Conservation (phyloP, 2,113 vertebrate species). For the Neogale vison region DNA sequence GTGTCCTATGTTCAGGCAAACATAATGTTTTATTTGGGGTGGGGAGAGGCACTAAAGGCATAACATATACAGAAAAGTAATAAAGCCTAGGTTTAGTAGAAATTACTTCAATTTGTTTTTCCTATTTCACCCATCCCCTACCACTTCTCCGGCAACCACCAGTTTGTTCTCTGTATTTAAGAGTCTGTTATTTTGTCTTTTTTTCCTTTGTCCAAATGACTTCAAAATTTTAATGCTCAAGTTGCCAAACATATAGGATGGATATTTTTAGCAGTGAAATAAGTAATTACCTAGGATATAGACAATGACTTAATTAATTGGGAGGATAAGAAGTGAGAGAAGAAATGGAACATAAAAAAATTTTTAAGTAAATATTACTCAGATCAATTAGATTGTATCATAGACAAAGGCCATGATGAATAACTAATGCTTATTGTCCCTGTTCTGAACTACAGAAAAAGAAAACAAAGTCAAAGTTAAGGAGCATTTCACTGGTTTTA, state of each 20-base stretch:
- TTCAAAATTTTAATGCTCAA: conserved; percentile 6
- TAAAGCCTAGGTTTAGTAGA: neutral
- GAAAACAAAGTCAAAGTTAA: neutral
- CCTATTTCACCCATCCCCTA: neutral
- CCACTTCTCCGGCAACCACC: neutral
- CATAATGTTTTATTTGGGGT: neutral
- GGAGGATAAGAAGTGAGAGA: neutral
- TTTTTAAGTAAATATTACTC: neutral
- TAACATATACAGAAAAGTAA: neutral
- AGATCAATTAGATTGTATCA: neutral
- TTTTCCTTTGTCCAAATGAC: neutral
- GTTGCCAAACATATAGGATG: neutral
- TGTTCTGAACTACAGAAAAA: neutral
- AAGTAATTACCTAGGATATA: neutral
- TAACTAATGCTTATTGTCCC: neutral
- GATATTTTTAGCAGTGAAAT: neutral
- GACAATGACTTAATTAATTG: neutral
- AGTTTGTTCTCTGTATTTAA: neutral
- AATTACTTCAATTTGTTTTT: neutral
- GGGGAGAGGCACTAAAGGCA: neutral
- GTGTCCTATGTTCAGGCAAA: neutral
- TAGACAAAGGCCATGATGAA: neutral
- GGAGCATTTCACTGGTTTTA: neutral
- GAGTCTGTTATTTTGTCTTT: neutral
- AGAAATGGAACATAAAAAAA: neutral